Evolutionary conservation across 2,888 invertebrate species (phyloP).

Genomic region (Callimorpha dominula): DNA sequence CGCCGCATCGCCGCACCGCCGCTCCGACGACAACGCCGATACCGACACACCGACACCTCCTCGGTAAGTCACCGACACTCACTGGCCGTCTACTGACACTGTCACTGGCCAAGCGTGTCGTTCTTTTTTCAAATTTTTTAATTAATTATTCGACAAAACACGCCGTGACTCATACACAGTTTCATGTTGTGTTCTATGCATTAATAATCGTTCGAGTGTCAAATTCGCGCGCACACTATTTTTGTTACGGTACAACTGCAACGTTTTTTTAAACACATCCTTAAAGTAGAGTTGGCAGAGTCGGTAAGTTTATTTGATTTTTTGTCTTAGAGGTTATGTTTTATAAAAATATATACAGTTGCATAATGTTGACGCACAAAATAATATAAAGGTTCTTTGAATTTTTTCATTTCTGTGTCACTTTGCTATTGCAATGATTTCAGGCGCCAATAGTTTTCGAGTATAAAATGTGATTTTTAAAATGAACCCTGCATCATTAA

Average conservation of each 20-base stretch:
- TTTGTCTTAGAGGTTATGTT: conserved; percentile 6
- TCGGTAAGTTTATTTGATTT: neutral
- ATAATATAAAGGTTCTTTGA: neutral
- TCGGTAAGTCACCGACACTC: conserved; percentile 43
- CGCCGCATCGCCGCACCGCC: conserved; percentile 33
- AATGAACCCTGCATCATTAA: neutral
- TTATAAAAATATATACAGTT: conserved; percentile 9
- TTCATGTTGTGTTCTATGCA: conserved; percentile 37
- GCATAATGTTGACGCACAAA: conserved; percentile 15
- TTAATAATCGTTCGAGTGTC: conserved; percentile 35
- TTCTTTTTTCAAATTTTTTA: neutral
- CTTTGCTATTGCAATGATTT: conserved; percentile 14
- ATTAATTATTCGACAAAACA: conserved; percentile 12
- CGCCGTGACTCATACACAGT: conserved; percentile 27
- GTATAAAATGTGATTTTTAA: neutral
- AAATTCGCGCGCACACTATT: conserved; percentile 44
- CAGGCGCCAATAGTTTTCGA: conserved; percentile 8
- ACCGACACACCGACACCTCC: conserved; percentile 28
- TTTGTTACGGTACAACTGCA: neutral
- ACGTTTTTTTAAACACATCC: conserved; percentile 1
- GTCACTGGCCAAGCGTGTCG: neutral
- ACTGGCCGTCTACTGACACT: conserved; percentile 17
- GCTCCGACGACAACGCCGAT: conserved; percentile 15
- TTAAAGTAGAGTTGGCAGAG: neutral
- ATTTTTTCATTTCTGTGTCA: neutral